Base-by-base conservation (phyloP, 1,140 invertebrate genomes). In the Drosophila lacertosa region DNA sequence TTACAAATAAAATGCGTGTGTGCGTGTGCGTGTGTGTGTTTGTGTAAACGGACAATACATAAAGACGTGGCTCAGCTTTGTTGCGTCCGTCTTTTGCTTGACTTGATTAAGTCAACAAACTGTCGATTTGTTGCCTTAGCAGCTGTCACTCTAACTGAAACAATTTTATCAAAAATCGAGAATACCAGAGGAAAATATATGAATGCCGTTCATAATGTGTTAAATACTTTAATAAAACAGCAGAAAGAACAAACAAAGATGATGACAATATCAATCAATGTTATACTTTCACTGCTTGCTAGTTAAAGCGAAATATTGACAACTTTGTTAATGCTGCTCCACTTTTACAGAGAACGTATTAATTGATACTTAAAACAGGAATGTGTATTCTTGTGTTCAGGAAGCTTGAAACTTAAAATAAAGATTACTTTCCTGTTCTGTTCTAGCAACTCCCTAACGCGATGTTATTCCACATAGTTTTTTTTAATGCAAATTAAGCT, bases 61-160 rank as follows among this genome's bases (percentile, higher is more conserved):
- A 48, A 58, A 58, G 20, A 42, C 35, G 16, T 54, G 50, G 50
- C 67, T 50, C 3, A 57, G 59, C 50, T 64, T 57, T 70, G 59
- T 22, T 64, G 42, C 42, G 40, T 57, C 40, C 60, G 51, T 7
- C 22, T 29, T 70, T 65, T 70, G 60, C 64, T 70, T 70, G 35
- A 57, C 39, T 70, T 48, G 44, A 55, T 57, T 37, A 33, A 64
- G 60, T 70, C 60, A 70, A 70, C 59, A 64, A 44, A 63, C 42
- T 54, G 50, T 64, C 54, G 44, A 50, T 64, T 50, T 48, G 59
- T 24, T 48, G 44, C 29, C 44, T 54, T 37, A 13, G 51, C 15
- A 70, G 35, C 67, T 70, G 67, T 64, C 60, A 70, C 55, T 70
- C 67, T 15, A 11, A 2, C 6, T 11, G 7, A 24, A 22, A 24